Conservation (phyloP, 2,797 vertebrate genomes). For the Neomorphus geoffroyi region DNA sequence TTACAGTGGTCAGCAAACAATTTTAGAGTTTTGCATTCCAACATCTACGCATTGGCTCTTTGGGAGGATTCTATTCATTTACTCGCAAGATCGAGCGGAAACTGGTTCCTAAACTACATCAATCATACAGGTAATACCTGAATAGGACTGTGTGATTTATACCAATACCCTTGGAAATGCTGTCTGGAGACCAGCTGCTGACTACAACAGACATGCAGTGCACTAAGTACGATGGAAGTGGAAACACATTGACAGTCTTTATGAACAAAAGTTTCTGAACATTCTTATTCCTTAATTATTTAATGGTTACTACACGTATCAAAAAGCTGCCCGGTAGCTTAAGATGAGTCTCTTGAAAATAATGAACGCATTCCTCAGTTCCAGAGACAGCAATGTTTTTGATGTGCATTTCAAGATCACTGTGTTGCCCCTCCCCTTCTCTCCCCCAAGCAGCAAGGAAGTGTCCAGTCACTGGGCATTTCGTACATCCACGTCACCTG, state of each 20-base stretch:
- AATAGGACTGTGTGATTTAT: background rate
- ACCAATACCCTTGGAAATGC: background rate
- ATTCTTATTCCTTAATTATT: background rate
- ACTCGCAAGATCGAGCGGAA: background rate
- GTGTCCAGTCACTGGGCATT: background rate
- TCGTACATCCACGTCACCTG: background rate
- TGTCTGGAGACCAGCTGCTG: background rate
- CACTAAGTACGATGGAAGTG: background rate
- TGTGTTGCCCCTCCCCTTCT: background rate
- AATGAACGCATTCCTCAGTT: background rate
- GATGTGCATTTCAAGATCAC: accelerated
- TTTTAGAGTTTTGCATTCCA: background rate
- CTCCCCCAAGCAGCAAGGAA: background rate
- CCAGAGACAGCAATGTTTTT: background rate
- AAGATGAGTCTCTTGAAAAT: background rate
- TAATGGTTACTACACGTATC: background rate
- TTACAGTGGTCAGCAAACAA: background rate
- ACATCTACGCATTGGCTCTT: background rate
- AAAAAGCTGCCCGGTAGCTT: background rate
- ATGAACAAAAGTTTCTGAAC: background rate
- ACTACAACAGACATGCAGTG: background rate
- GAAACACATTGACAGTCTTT: background rate
- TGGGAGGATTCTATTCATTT: background rate
- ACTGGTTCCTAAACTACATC: background rate
- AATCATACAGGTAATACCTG: background rate